phyloP scores from a whole-genome alignment of 2,888 invertebrate species.

The Drosophila borborema region DNA sequence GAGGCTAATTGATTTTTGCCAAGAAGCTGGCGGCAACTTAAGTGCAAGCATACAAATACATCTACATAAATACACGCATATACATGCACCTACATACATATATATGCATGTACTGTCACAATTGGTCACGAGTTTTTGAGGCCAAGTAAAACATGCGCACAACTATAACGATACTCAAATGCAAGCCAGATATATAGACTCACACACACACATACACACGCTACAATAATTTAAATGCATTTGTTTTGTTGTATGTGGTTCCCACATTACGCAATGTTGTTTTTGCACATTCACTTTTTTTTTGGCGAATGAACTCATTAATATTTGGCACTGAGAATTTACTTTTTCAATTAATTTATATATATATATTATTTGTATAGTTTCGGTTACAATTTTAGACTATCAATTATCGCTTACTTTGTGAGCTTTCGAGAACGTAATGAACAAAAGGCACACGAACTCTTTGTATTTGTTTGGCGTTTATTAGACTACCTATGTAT shows the following conservation, averaged over 20 bases:
- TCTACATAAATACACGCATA: background rate
- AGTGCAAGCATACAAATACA: constrained; percentile 10
- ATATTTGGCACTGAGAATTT: background rate
- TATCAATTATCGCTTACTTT: constrained; percentile 59
- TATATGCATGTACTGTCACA: constrained; percentile 21
- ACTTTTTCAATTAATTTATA: background rate
- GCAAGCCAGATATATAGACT: constrained; percentile 27
- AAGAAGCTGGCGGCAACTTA: constrained; percentile 28
- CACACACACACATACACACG: constrained; percentile 11
- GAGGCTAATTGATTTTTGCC: constrained; percentile 56
- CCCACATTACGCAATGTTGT: constrained; percentile 68
- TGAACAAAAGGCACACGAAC: constrained; percentile 31
- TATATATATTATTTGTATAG: constrained; percentile 3
- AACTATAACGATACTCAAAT: constrained; percentile 52
- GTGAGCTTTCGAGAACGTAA: constrained; percentile 37
- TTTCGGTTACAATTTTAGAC: constrained; percentile 3
- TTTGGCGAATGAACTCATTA: background rate
- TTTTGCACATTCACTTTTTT: constrained; percentile 42
- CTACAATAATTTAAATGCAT: constrained; percentile 55
- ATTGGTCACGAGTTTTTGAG: constrained; percentile 58
- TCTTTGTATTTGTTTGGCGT: constrained; percentile 67
- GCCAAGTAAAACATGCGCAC: constrained; percentile 68
- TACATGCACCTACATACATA: background rate
- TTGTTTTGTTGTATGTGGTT: constrained; percentile 51
- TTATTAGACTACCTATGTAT: constrained; percentile 52